Percentiles rank a stretch among this genome's conserved stretches.
phyloP scores from a whole-genome alignment of 2,888 invertebrate species.

The Sturmia bella region DNA sequence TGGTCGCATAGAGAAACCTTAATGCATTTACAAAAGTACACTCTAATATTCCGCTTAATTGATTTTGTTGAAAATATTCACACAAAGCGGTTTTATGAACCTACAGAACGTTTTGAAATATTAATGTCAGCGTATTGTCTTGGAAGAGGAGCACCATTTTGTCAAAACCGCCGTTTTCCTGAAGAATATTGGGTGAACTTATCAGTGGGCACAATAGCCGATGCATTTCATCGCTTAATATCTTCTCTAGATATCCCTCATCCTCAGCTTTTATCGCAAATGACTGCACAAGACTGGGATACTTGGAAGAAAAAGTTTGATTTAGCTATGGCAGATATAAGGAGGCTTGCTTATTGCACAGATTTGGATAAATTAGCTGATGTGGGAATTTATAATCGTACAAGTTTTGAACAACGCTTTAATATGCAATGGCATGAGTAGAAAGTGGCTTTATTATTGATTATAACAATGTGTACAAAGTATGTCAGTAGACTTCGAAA shows the following conservation, averaged over 20 bases:
- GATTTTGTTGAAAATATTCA: conserved; percentile 79
- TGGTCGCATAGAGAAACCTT: conserved; percentile 76
- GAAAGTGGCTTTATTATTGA: too few species aligned
- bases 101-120: conserved; percentile 78
- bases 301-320: conserved; percentile 79
- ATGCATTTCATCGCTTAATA: conserved; percentile 76
- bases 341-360: conserved; percentile 76
- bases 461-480: too few species aligned
- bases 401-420: conserved; percentile 76
- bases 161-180: conserved; percentile 79
- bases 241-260: conserved; percentile 77
- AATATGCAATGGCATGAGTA: conserved; percentile 76
- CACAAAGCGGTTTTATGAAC: conserved; percentile 78
- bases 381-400: conserved; percentile 76
- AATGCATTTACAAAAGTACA: conserved; percentile 78
- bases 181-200: conserved; percentile 79
- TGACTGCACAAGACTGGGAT: conserved; percentile 78
- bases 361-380: conserved; percentile 77
- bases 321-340: conserved; percentile 75
- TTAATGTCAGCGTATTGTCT: conserved; percentile 78
- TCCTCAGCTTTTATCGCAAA: conserved; percentile 77
- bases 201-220: conserved; percentile 75
- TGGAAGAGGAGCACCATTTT: conserved; percentile 77
- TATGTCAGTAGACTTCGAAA: too few species aligned
- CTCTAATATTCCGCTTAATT: conserved; percentile 76